Percentiles rank a stretch among this genome's conserved stretches.
phyloP scores from a whole-genome alignment of 2,888 invertebrate genomes.

The Hylaea fasciaria region DNA sequence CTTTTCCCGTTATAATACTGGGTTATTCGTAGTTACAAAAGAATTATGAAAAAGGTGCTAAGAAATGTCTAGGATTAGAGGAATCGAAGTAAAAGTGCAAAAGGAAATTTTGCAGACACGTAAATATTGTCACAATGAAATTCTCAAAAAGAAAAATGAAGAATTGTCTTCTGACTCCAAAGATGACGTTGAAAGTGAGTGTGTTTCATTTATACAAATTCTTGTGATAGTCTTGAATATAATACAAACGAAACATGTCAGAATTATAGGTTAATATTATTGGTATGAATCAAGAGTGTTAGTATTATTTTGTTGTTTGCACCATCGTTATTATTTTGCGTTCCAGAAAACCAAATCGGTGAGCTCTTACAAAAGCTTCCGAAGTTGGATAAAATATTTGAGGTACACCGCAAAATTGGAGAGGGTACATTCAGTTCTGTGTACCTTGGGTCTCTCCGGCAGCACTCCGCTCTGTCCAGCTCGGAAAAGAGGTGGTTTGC shows the following conservation, averaged over 20 bases:
- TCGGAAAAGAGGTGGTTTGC: conserved; percentile 88
- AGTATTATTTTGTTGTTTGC: neutral
- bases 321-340: neutral
- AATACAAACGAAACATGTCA: neutral
- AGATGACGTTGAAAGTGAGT: conserved; percentile 72
- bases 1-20: neutral
- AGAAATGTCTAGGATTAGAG: conserved; percentile 69
- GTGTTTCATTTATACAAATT: neutral
- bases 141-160: conserved; percentile 61
- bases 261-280: conserved; percentile 1
- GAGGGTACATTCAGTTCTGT: conserved; percentile 96
- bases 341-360: conserved; percentile 71
- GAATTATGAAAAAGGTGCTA: conserved; percentile 25
- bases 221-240: neutral
- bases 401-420: conserved; percentile 89
- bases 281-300: no score
- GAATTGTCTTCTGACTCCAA: conserved; percentile 58
- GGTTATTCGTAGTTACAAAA: conserved; percentile 5
- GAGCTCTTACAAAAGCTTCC: conserved; percentile 84
- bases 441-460: conserved; percentile 89
- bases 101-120: conserved; percentile 62
- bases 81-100: conserved; percentile 68
- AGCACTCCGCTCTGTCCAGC: conserved; percentile 65
- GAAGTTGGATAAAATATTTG: conserved; percentile 86
- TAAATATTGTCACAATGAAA: conserved; percentile 62